phyloP scores from a whole-genome alignment of 2,797 vertebrate genomes.

The Sebastes reedi region DNA sequence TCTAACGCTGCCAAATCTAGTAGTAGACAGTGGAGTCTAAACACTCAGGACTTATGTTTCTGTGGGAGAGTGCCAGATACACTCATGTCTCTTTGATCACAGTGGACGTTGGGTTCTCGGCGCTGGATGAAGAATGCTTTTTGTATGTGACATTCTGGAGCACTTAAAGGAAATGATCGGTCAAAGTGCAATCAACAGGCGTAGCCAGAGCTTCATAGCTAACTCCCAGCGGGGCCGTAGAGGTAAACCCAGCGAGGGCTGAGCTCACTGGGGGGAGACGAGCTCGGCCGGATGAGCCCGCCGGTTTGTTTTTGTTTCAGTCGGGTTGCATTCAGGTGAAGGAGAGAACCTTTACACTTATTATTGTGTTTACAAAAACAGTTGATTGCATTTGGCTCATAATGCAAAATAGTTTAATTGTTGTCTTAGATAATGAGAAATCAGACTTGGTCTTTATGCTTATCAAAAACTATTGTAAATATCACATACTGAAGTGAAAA shows the following conservation, averaged over 20 bases:
- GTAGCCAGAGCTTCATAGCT: conserved; percentile 49
- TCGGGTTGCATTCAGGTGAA: conserved; percentile 15
- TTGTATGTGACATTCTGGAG: conserved; percentile 79
- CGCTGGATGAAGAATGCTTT: conserved; percentile 70
- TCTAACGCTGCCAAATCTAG: conserved; percentile 37
- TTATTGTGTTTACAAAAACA: conserved; percentile 2
- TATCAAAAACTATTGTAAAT: not conserved
- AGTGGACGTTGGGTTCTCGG: conserved; percentile 26
- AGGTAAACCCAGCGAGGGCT: conserved; percentile 64
- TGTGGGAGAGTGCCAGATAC: conserved; percentile 48
- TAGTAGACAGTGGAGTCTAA: conserved; percentile 51
- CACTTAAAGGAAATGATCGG: conserved; percentile 79
- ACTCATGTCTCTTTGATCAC: conserved; percentile 67
- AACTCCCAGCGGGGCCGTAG: conserved; percentile 71
- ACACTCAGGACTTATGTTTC: conserved; percentile 61
- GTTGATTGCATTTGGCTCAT: not conserved
- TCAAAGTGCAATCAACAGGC: conserved; percentile 82
- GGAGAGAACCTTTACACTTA: not conserved
- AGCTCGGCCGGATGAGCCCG: conserved; percentile 6
- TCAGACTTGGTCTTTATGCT: not conserved
- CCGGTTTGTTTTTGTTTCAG: conserved; percentile 39
- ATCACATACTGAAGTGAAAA: not conserved
- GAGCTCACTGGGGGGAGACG: conserved; percentile 20
- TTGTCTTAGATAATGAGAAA: conserved; percentile 18
- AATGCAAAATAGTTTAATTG: not conserved